Evolutionary conservation across 1,140 invertebrate genomes (phyloP), one percentile per base, ranked within the genome.

Genomic region (Hylyphantes graminicola): DNA sequence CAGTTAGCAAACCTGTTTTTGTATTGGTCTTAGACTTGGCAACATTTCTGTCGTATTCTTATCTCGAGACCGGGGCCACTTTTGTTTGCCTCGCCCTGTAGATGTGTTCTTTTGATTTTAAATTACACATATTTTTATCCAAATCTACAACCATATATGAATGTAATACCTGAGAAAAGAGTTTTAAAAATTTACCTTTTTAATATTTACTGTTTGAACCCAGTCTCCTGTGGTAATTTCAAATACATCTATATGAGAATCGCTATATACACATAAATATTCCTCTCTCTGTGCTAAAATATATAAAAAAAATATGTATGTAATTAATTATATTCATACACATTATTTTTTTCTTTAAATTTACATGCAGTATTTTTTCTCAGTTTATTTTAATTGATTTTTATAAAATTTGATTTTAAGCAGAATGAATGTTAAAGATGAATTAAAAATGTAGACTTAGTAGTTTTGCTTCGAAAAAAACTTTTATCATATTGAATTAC

Each of bases 181-280:
- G 53, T 9, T 53, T 53, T 48, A 78, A 64, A 10, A 13, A 15
- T 21, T 70, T 85, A 88, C 86, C 80, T 86, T 81, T 87, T 96
- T 96, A 17, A 99, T 92, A 89, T 98, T 98, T 74, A 99, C 92
- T 11, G 98, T 99, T 89, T 99, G 98, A 79, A 99, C 93, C 98
- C 98, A 99, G 88, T 98, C 96, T n/a, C 96, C 96, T n/a, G 93
- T 94, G 86, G 93, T 92, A 85, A 96, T 96, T 89, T 99, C 96
- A 91, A 98, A 99, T 57, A 99, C 94, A 91, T 98, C 97, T 50
- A 99, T 93, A 90, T 99, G 97, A 86, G 97, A 98, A 12, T 86
- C 85, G 63, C 73, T 86, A 75, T 86, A 86, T 64, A 86, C 65
- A 77, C 68, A 82, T 72, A 86, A 76, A 80, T 77, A 86, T 21